Base-by-base conservation (phyloP, 1,140 invertebrate species). In the Cephus cinctus region DNA sequence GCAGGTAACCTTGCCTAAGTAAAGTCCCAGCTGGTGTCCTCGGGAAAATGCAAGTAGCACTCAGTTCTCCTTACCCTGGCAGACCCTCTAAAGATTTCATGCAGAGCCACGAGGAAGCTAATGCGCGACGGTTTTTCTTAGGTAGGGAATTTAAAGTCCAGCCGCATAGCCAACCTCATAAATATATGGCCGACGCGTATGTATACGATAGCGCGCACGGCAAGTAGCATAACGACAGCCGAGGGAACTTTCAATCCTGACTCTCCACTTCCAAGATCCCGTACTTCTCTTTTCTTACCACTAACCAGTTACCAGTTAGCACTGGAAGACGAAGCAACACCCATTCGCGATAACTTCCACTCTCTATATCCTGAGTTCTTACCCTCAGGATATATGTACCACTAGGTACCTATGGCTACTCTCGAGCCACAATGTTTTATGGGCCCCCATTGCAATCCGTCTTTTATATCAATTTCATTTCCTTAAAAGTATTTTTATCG, bases 401-500 rank as follows among this genome's bases (percentile, higher is more conserved):
- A 32, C 36, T 32, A 43, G 56, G 45, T 60, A 53, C 45, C 27
- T 27, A 22, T 14, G 2, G 31, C 34, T 51, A 48, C 42, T 15
- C 22, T 16, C 30, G 16, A 19, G 16, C 25, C n/a, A 34, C 23
- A 18, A 14, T 47, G 46, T 57, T 57, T 52, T 54, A 49, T 40
- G 20, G 46, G 22, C 31, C 25, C 21, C 40, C 51, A 38, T 59
- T 51, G 44, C 53, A 54, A 53, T 52, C 36, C 32, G 50, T 61
- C 48, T 48, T 56, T 58, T 61, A 54, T 56, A 61, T 63, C 57
- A 63, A 63, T 61, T 63, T 58, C 52, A 64, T 61, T 63, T 63
- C 53, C 57, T 58, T 61, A 42, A 64, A 63, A 63, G 57, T 64
- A 64, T 63, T 64, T 64, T 63, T 63, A 64, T 60, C 21, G 49